Evolutionary conservation across 2,797 vertebrate species (phyloP), one percentile per base, ranked within the genome.

Genomic region (Darevskia mixta): DNA sequence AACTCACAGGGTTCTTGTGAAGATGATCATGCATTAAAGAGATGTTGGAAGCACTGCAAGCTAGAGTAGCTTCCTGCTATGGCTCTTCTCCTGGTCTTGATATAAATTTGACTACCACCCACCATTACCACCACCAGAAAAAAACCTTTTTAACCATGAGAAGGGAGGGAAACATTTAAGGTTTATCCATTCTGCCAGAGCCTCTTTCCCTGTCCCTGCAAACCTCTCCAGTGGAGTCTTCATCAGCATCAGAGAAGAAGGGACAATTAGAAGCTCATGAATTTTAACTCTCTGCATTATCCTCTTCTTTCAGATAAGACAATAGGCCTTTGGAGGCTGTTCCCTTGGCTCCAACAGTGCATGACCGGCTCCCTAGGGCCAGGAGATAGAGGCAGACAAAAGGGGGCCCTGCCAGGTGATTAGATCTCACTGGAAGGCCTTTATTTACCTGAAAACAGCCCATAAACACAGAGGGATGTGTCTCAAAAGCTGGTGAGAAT

Each of bases 391-490:
- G 64, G 82, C 35, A 85, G 78, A 90, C 82, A 90, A 87, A 90
- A 90, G 82, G 86, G 23, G 86, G 78, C 86, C 82, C 76, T 29
- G 78, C 38, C 71, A 87, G 86, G 89, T 90, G 89, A 90, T 90
- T 87, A 87, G 72, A 90, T 88, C 86, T 85, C 86, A 85, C 64
- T 76, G 72, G 78, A 85, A 76, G 71, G 20, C 78, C 73, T 85
- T 87, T 90, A 90, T 88, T 90, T 90, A 90, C 89, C 89, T 90
- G 89, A 71, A 85, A 78, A n/a, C 23, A 71, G 72, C 72, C 73
- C 82, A 78, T 72, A 71, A 85, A 77, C 82, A 85, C 61, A 87
- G 83, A 81, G 17, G 27, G 82, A 71, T 72, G 78, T 69, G 43
- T 32, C 17, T 45, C 71, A 84, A 81, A 84, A 73, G 67, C 25